Conservation (phyloP, 1,140 invertebrate genomes). For the Drosophila setifemur region DNA sequence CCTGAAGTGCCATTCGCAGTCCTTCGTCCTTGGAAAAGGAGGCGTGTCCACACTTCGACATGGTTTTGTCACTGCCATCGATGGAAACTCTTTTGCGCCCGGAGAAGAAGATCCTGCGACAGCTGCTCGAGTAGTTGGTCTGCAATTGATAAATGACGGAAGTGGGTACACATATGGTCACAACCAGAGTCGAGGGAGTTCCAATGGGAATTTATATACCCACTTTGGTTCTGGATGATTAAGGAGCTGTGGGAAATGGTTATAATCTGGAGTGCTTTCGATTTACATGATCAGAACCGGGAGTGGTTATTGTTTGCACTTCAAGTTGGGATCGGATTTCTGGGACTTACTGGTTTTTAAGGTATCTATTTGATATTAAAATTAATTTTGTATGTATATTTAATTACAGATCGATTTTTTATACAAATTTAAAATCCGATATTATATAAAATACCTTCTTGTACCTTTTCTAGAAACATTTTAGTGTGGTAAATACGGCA, state of each 20-base stretch:
- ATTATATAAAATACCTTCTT: too few relatives aligned
- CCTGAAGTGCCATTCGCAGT: constrained; percentile 58
- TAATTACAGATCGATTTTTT: too few relatives aligned
- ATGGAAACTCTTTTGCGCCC: constrained; percentile 6
- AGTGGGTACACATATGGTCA: constrained; percentile 33
- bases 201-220: constrained; percentile 9
- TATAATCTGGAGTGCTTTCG: constrained; percentile 16
- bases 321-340: too few relatives aligned
- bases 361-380: too few relatives aligned
- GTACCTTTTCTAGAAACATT: too few relatives aligned
- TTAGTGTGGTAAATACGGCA: too few relatives aligned
- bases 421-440: too few relatives aligned
- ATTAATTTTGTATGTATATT: too few relatives aligned
- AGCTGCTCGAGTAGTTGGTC: constrained; percentile 51
- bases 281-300: not conserved
- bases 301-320: too few relatives aligned
- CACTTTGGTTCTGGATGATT: constrained; percentile 8
- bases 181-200: not conserved
- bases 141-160: constrained; percentile 71
- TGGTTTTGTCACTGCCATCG: constrained; percentile 54
- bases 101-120: constrained; percentile 44
- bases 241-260: constrained; percentile 22
- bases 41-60: constrained; percentile 66
- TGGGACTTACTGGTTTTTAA: too few relatives aligned
- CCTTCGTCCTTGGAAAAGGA: constrained; percentile 5